Evolutionary conservation across 1,140 invertebrate species (phyloP).

Genomic region (Archivesica marissinica): DNA sequence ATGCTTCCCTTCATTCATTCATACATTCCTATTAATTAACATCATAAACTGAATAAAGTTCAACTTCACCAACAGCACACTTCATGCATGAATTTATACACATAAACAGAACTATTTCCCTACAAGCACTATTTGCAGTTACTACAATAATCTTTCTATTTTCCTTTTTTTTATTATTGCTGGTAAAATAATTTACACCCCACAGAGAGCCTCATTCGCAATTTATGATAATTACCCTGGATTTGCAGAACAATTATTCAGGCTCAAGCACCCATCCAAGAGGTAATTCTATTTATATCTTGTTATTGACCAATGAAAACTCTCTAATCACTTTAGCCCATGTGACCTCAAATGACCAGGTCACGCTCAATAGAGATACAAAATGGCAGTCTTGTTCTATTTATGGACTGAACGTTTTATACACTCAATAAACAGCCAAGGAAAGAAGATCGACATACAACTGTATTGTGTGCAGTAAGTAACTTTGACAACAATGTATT

Average conservation of each 20-base stretch:
- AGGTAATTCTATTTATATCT: conserved; percentile 17
- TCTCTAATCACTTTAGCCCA: conserved; percentile 8
- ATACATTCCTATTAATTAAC: too few species aligned
- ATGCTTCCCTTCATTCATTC: too few species aligned
- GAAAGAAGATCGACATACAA: neutral
- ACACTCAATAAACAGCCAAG: conserved; percentile 13
- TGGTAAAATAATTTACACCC: neutral
- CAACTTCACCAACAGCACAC: too few species aligned
- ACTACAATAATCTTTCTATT: too few species aligned
- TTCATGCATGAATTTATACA: too few species aligned
- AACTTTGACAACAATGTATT: too few species aligned
- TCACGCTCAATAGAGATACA: conserved; percentile 31
- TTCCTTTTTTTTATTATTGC: too few species aligned
- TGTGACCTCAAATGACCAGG: conserved; percentile 43
- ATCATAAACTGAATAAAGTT: too few species aligned
- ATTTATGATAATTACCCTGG: conserved; percentile 29
- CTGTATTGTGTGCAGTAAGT: too few species aligned
- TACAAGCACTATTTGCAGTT: too few species aligned
- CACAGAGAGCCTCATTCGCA: conserved; percentile 17
- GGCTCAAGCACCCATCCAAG: neutral
- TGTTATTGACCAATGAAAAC: conserved; percentile 43
- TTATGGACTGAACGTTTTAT: conserved; percentile 48
- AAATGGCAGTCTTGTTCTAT: conserved; percentile 55
- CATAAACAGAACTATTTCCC: too few species aligned
- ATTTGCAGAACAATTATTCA: neutral